Conservation (phyloP, 2,113 vertebrate species). For the Marcusenius ussheri region DNA sequence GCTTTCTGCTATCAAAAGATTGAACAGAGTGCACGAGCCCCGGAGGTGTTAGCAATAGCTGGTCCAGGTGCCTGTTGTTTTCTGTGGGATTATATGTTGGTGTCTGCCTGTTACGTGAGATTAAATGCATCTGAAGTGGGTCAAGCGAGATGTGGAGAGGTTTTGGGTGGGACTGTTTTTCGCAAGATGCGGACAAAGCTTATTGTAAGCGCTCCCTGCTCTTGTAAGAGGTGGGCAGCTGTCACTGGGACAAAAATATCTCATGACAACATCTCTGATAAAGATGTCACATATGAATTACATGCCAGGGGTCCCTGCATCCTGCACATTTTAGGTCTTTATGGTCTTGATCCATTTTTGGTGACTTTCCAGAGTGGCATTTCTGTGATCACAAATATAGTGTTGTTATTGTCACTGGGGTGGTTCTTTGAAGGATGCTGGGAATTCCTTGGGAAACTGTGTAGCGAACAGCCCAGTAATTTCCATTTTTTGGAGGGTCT, state of each 20-base stretch:
- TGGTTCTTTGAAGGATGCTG: not conserved
- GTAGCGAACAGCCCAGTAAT: not conserved
- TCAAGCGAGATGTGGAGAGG: not conserved
- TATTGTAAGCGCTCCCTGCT: conserved; percentile 22
- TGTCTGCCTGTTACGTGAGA: not conserved
- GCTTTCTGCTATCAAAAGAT: not conserved
- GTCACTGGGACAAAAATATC: conserved; percentile 9
- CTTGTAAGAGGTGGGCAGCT: conserved; percentile 15
- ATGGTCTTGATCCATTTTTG: not conserved
- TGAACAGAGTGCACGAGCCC: not conserved
- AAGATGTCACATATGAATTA: conserved; percentile 8
- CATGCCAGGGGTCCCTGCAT: not conserved
- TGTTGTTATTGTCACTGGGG: not conserved
- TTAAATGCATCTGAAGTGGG: not conserved
- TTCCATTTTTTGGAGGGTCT: conserved; percentile 8
- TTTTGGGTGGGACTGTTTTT: not conserved
- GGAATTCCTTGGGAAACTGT: not conserved
- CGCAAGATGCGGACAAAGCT: not conserved
- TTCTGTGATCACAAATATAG: not conserved
- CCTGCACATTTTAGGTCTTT: not conserved
- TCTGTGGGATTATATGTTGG: not conserved
- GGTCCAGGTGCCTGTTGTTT: not conserved
- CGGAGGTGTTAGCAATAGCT: not conserved
- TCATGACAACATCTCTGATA: not conserved
- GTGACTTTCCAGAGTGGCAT: not conserved